Percentiles rank a stretch among this genome's conserved stretches.
phyloP scores from a whole-genome alignment of 2,888 invertebrate genomes.

The Pogonocherus hispidulus region DNA sequence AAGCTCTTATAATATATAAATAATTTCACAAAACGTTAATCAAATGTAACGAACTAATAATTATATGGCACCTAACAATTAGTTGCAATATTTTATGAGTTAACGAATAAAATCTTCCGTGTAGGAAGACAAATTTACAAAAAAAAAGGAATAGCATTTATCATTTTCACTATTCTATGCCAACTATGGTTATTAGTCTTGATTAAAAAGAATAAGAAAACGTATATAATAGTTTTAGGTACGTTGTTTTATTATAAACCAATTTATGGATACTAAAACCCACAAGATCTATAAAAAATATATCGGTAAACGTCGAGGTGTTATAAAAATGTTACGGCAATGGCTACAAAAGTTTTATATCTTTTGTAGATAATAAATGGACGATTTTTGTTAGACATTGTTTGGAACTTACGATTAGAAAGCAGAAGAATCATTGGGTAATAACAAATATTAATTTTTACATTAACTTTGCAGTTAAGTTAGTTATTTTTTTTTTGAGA shows the following conservation, averaged over 20 bases:
- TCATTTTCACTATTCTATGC: slow-evolving; percentile 1
- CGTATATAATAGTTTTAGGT: not conserved
- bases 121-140: slow-evolving; percentile 9
- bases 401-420: not conserved
- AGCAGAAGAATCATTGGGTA: not conserved
- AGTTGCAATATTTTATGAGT: too few species aligned
- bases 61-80: too few species aligned
- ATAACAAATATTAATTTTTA: too few species aligned
- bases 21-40: too few species aligned
- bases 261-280: slow-evolving; percentile 29
- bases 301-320: slow-evolving; percentile 10
- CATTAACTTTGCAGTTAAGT: not conserved
- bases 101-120: too few species aligned
- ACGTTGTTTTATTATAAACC: not conserved
- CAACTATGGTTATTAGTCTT: not conserved
- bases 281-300: slow-evolving; percentile 26
- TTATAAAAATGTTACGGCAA: slow-evolving; percentile 1
- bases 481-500: too few species aligned
- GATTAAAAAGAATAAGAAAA: not conserved
- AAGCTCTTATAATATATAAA: too few species aligned
- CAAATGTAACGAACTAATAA: too few species aligned
- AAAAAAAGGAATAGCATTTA: not conserved
- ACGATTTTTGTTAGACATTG: not conserved
- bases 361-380: not conserved
- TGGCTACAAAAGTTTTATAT: not conserved